phyloP scores from a whole-genome alignment of 2,113 vertebrate genomes.

The Ammodytes dubius region DNA sequence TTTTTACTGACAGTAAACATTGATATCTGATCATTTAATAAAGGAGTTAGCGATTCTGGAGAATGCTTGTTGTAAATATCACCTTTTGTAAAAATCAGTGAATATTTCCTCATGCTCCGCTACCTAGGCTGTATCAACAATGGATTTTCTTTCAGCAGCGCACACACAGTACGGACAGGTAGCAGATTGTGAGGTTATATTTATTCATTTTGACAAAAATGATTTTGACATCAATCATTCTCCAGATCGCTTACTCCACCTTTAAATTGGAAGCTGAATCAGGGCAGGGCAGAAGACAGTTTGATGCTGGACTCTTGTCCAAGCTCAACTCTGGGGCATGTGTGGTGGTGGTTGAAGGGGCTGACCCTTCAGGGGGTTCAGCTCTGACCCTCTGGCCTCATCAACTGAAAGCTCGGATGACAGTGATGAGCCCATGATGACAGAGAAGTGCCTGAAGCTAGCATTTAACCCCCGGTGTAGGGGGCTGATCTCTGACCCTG shows the following conservation, averaged over 20 bases:
- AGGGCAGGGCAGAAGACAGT: neutral
- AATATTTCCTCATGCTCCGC: too few species aligned
- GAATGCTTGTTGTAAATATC: too few species aligned
- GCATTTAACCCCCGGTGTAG: conserved; percentile 57
- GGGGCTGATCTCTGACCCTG: conserved; percentile 74
- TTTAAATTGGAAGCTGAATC: neutral
- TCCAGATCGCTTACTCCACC: too few species aligned
- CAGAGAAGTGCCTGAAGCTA: conserved; percentile 72
- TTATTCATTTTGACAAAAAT: too few species aligned
- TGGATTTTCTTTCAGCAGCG: too few species aligned
- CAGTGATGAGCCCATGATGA: conserved; percentile 80
- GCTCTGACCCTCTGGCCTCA: conserved; percentile 54
- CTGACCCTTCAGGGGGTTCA: conserved; percentile 25
- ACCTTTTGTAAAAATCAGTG: too few species aligned
- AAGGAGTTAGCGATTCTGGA: too few species aligned
- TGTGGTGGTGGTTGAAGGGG: neutral
- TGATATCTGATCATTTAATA: neutral
- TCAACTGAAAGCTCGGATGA: conserved; percentile 66
- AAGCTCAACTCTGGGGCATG: neutral
- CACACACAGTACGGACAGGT: too few species aligned
- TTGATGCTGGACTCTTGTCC: conserved; percentile 3
- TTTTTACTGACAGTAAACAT: neutral
- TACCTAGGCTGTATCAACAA: too few species aligned
- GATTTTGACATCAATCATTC: too few species aligned
- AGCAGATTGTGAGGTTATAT: too few species aligned